Evolutionary conservation across 2,113 vertebrate species (phyloP), one percentile per base, ranked within the genome.

Genomic region (Hippocampus zosterae): DNA sequence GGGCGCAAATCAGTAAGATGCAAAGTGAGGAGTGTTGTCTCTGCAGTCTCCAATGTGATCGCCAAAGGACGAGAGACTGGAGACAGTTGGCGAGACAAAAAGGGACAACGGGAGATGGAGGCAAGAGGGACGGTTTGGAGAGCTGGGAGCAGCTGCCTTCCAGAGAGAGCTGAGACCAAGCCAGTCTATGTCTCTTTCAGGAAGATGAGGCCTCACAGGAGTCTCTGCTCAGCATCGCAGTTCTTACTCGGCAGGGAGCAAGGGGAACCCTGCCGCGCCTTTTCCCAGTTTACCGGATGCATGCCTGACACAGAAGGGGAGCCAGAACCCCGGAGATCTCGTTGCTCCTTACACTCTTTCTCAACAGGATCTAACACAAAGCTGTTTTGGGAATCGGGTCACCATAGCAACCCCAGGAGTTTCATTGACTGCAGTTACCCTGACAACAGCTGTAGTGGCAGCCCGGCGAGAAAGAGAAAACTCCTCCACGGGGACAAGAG

Each of bases 391-490:
- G 86, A 87, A 87, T 79, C 77, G 61, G 86, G 86, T 90, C 90
- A 87, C 88, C 86, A 91, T 88, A 82, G 87, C 87, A 88, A 90
- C 87, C 82, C 80, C 83, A 83, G 83, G 87, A 88, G 87, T 87
- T 88, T 87, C 86, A 87, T 86, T 84, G 85, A 90, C 88, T 87
- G 79, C 88, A 74, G 88, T 90, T 87, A 87, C 86, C 88, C 81
- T 89, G 88, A 88, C 87, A 87, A 91, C 84, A 88, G 81, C 82
- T 83, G 79, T 75, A 74, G 79, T 79, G 74, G 81, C 79, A 78
- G 82, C 80, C 84, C 71, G 2, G 65, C 46, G 50, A 89, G 84
- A 80, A 90, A 83, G 80, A 85, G 84, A 85, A 86, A 85, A 85
- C 27, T 79, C 79, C 76, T 82, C 84, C 85, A 74, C 52, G 25